These are phyloP conservation scores for Drosophila siamana DNA, from an alignment of 2,888 invertebrate genomes.

Conservation along the genomic window DNA sequence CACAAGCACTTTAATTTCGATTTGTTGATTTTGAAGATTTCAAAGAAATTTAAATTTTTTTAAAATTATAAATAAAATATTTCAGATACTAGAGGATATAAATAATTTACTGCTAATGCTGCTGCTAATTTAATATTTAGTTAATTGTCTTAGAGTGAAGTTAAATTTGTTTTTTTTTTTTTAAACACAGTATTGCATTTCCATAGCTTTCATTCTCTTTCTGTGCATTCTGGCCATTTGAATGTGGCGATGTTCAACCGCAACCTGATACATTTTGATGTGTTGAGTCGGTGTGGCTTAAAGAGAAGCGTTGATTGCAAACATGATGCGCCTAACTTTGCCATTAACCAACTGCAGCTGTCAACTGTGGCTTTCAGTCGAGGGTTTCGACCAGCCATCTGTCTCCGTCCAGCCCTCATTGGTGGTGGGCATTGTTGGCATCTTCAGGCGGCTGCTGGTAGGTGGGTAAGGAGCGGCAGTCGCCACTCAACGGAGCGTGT, in stretches of 20 bases:
- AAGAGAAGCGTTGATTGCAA: constrained; percentile 30
- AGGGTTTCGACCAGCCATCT: constrained; percentile 13
- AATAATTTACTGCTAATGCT: too few relatives aligned
- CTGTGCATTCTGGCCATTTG: not conserved
- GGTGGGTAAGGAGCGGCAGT: constrained; percentile 7
- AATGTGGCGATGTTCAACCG: not conserved
- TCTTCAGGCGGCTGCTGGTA: constrained; percentile 2
- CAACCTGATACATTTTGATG: constrained; percentile 2
- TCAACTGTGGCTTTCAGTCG: constrained; percentile 26
- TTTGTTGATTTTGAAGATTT: too few relatives aligned
- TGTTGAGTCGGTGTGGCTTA: constrained; percentile 8
- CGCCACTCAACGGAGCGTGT: constrained; percentile 65
- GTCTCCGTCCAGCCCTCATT: constrained; percentile 1
- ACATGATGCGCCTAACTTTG: constrained; percentile 38
- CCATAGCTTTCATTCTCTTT: not conserved
- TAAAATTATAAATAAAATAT: too few relatives aligned
- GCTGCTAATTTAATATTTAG: too few relatives aligned
- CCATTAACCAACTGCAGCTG: constrained; percentile 48
- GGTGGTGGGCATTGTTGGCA: constrained; percentile 6
- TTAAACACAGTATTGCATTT: not conserved
- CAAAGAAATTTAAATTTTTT: too few relatives aligned
- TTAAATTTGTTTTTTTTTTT: not conserved
- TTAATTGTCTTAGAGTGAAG: too few relatives aligned
- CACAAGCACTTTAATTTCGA: too few relatives aligned
- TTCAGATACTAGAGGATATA: too few relatives aligned